Evolutionary conservation across 2,113 vertebrate genomes (phyloP), one percentile per base, ranked within the genome.

Genomic region (Lutjanus erythropterus): DNA sequence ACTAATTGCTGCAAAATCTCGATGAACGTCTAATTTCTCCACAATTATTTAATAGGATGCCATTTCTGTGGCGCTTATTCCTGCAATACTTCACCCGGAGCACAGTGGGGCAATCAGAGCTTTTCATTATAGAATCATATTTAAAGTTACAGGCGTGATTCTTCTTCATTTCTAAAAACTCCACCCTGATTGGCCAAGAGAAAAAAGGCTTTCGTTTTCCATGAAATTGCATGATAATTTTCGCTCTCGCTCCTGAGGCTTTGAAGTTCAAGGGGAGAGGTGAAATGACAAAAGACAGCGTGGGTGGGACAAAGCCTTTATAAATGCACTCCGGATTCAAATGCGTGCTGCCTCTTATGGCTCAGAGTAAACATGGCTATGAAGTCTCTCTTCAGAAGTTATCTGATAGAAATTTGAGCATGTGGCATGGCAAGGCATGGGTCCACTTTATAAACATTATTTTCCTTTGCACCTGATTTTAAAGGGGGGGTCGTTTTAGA

Each of bases 41-140:
- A 72, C 86, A 91, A 91, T 94, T 91, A 94, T 90, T 91, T 92
- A 92, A 89, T 84, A 89, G 88, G 87, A 94, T 89, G 89, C 85
- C 3, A 18, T 88, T 89, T 73, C 75, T 60, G 50, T 70, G 78
- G 61, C 61, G 71, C 83, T 77, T 90, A 80, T 86, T 89, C 80
- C 73, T 76, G 52, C 77, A 70, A 61, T 78, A 76, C 81, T 86
- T 78, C 23, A 84, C 60, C 37, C 25, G 1, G n/a, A 84, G 88
- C 75, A 39, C 1, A 0, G 77, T 41, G 50, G 49, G 44, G 88
- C 85, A 93, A 91, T 91, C 85, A 92, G 77, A 90, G 88, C 75
- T 84, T 84, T 91, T 92, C 91, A 93, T 91, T 91, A 90, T 55
- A 25, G 74, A 84, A 80, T 82, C 68, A 88, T 88, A 85, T 90